These are phyloP conservation scores for Morphnarchus princeps DNA, from an alignment of 2,113 vertebrate species.

Conservation along the genomic window DNA sequence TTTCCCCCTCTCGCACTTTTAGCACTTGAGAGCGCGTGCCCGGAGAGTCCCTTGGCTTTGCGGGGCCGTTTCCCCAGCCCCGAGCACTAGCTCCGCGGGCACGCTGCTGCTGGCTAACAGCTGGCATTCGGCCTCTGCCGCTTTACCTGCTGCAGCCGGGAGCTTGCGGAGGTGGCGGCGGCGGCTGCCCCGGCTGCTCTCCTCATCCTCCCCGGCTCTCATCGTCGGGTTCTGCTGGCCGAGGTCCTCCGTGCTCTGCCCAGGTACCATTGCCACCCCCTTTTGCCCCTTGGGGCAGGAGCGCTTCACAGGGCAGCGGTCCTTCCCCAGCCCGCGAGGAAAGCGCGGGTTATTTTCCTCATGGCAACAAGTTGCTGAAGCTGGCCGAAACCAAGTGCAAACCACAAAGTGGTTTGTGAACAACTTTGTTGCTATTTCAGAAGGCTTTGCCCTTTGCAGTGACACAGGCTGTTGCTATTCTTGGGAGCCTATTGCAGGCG, in stretches of 20 bases:
- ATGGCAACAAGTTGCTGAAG: conserved; percentile 56
- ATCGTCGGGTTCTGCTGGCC: conserved; percentile 21
- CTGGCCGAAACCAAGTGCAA: conserved; percentile 38
- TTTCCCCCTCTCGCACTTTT: not conserved
- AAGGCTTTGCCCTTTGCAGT: conserved; percentile 78
- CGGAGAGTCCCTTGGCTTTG: not conserved
- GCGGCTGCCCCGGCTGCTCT: not conserved
- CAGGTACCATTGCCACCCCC: conserved; percentile 53
- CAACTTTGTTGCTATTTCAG: conserved; percentile 80
- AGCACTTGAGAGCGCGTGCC: not conserved
- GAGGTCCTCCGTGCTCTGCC: conserved; percentile 57
- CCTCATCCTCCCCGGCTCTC: conserved; percentile 13
- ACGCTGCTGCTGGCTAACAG: not conserved
- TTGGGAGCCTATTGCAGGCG: conserved; percentile 74
- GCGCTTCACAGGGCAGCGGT: not conserved
- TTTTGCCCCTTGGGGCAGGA: not conserved
- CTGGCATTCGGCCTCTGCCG: not conserved
- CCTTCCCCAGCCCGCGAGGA: not conserved
- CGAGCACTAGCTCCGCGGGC: fast-evolving
- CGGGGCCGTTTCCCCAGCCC: not conserved
- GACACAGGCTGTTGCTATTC: conserved; percentile 80
- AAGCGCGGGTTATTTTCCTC: not conserved
- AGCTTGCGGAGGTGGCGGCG: not conserved
- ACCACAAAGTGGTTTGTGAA: conserved; percentile 64
- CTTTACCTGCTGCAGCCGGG: conserved; percentile 65